phyloP scores from a whole-genome alignment of 2,888 invertebrate species.

The Caenorhabditis virilis region DNA sequence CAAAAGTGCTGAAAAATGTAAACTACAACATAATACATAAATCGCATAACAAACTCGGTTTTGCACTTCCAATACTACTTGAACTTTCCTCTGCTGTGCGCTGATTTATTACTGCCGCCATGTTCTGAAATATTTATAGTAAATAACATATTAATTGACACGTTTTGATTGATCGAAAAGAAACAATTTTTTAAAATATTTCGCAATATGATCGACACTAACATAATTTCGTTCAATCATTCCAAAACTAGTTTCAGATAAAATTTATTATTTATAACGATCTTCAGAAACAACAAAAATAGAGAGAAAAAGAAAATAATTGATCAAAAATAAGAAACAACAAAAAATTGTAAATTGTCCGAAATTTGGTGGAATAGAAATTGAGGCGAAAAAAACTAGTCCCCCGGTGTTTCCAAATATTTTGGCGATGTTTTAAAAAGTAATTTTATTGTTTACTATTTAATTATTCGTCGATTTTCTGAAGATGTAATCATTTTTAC shows the following conservation, averaged over 20 bases:
- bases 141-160: background rate
- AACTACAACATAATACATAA: too few relatives aligned
- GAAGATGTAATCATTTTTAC: too few relatives aligned
- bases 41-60: too few relatives aligned
- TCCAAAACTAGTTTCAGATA: background rate
- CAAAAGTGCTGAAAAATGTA: constrained; percentile 53
- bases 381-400: too few relatives aligned
- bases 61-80: constrained; percentile 38
- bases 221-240: too few relatives aligned
- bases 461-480: too few relatives aligned
- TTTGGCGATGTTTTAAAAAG: too few relatives aligned
- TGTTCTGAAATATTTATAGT: constrained; percentile 2
- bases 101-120: constrained; percentile 51
- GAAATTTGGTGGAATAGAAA: background rate
- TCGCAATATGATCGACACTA: constrained; percentile 1
- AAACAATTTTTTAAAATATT: constrained; percentile 1
- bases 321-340: background rate
- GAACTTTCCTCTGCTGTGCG: constrained; percentile 26
- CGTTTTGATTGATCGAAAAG: background rate
- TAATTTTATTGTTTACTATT: too few relatives aligned
- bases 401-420: too few relatives aligned
- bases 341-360: background rate
- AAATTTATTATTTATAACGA: too few relatives aligned
- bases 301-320: too few relatives aligned
- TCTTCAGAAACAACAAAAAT: too few relatives aligned